phyloP scores from a whole-genome alignment of 2,113 vertebrate genomes.

The Heterocephalus glaber region DNA sequence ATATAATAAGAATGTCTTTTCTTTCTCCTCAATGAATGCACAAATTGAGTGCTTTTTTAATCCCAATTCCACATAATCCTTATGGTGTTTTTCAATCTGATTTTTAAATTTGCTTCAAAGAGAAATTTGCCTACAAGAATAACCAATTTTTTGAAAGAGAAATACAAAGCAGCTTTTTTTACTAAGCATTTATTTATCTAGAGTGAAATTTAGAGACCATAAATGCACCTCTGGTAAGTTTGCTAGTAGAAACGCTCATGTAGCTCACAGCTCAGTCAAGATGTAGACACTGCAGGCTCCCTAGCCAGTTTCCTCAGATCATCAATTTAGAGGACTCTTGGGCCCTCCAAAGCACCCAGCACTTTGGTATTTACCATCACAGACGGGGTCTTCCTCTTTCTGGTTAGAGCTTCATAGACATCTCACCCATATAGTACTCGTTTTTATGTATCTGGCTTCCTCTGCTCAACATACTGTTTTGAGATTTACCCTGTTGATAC shows the following conservation, averaged over 20 bases:
- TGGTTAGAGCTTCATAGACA: neutral
- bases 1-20: neutral
- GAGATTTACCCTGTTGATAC: neutral
- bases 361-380: neutral
- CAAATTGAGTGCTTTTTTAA: neutral
- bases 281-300: neutral
- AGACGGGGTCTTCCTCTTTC: neutral
- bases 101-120: neutral
- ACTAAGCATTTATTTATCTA: neutral
- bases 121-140: neutral
- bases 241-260: neutral
- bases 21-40: neutral
- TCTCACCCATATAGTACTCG: neutral
- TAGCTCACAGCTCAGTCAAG: neutral
- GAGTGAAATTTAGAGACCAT: neutral
- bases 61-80: neutral
- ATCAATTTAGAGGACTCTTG: neutral
- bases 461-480: neutral
- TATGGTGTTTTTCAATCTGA: neutral
- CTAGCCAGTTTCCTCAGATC: neutral
- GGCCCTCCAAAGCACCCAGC: neutral
- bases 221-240: neutral
- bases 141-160: neutral
- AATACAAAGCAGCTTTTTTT: neutral
- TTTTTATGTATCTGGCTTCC: neutral